phyloP scores from a whole-genome alignment of 2,797 vertebrate genomes.

The Sphenopsis melanotis region DNA sequence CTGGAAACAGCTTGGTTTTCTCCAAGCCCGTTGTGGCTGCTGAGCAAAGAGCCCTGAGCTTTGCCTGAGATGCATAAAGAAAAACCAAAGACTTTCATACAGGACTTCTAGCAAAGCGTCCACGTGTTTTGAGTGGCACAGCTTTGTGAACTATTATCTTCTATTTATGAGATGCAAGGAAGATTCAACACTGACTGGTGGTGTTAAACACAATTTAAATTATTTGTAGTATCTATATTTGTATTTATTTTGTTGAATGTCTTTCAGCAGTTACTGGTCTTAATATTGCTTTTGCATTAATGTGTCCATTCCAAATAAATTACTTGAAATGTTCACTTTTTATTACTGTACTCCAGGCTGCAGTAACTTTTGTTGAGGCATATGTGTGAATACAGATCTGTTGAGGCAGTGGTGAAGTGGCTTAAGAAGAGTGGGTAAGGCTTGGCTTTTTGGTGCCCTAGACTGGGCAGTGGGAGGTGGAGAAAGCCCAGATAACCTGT shows the following conservation, averaged over 20 bases:
- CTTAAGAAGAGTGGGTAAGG: background rate
- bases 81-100: conserved; percentile 52
- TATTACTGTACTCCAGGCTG: conserved; percentile 34
- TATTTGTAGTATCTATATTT: conserved; percentile 76
- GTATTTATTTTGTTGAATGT: conserved; percentile 77
- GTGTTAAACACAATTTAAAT: conserved; percentile 70
- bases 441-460: background rate
- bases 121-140: conserved; percentile 14
- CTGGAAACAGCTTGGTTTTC: conserved; percentile 59
- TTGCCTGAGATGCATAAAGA: conserved; percentile 50
- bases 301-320: conserved; percentile 77
- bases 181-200: conserved; percentile 52
- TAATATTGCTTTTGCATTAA: conserved; percentile 75
- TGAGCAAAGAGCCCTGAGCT: conserved; percentile 61
- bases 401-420: background rate
- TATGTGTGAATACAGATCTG: background rate
- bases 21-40: conserved; percentile 57
- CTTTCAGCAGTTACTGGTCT: conserved; percentile 61
- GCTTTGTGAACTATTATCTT: conserved; percentile 38
- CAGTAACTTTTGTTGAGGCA: background rate
- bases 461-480: background rate
- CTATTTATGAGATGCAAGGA: conserved; percentile 67
- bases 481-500: background rate
- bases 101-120: conserved; percentile 17
- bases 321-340: conserved; percentile 65